A percentile compares a stretch with the other conserved stretches of the same genome.
Conservation (phyloP, 2,797 vertebrate species). For the Hozukius guyotensis region DNA sequence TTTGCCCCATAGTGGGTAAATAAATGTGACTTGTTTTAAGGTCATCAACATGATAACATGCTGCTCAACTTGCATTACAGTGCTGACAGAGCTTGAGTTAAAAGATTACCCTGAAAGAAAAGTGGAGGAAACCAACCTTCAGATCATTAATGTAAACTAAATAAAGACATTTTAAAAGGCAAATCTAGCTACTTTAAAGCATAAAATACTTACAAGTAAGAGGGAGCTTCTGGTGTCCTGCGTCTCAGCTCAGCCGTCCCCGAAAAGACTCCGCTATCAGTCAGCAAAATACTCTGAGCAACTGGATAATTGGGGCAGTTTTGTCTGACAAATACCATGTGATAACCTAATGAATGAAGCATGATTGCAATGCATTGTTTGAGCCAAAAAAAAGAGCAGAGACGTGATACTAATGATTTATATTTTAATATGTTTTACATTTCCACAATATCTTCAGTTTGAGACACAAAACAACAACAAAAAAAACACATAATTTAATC, state of each 20-base stretch:
- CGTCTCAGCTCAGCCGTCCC: not conserved
- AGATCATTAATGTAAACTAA: not conserved
- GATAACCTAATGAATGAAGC: slow-evolving; percentile 73
- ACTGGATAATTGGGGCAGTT: slow-evolving; percentile 68
- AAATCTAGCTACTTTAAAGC: not conserved
- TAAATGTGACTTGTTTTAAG: not conserved
- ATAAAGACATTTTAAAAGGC: not conserved
- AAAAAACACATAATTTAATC: slow-evolving; percentile 68
- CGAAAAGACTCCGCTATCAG: not conserved
- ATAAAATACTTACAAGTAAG: slow-evolving; percentile 42
- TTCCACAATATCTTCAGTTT: slow-evolving; percentile 73
- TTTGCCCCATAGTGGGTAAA: not conserved
- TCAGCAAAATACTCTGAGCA: slow-evolving; percentile 54
- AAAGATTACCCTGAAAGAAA: not conserved
- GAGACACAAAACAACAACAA: slow-evolving; percentile 53
- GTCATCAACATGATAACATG: not conserved
- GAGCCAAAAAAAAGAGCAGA: slow-evolving; percentile 3
- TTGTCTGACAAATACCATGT: slow-evolving; percentile 77
- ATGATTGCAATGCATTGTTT: slow-evolving; percentile 41
- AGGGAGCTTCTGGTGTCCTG: not conserved
- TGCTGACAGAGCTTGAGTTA: not conserved
- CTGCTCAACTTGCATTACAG: not conserved
- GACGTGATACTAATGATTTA: slow-evolving; percentile 38
- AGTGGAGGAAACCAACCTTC: not conserved
- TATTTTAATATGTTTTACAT: slow-evolving; percentile 71